These are phyloP conservation scores for Tiliacea citrago DNA, from an alignment of 2,888 invertebrate species.

Conservation along the genomic window DNA sequence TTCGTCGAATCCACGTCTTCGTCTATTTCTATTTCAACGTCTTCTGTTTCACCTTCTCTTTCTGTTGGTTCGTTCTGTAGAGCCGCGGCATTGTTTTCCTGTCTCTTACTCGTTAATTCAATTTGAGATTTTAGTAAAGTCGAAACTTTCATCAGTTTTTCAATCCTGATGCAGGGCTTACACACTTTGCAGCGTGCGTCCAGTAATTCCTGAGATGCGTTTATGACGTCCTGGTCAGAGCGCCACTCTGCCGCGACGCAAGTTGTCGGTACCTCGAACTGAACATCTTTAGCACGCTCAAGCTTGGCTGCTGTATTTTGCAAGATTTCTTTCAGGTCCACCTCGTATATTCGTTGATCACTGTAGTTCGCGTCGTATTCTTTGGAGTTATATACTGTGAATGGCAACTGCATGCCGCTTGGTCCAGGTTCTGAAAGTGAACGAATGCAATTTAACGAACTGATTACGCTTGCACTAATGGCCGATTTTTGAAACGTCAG, in stretches of 20 bases:
- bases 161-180: conserved; percentile 20
- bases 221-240: conserved; percentile 18
- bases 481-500: neutral
- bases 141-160: conserved; percentile 27
- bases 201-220: conserved; percentile 6
- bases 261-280: neutral
- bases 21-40: neutral
- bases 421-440: conserved; percentile 4
- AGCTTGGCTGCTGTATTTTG: neutral
- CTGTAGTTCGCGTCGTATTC: neutral
- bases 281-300: neutral
- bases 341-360: neutral
- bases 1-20: neutral
- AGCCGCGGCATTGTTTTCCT: neutral
- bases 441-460: neutral
- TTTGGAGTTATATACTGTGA: too few species aligned
- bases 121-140: conserved; percentile 13
- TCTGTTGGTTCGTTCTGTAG: neutral
- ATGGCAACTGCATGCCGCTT: too few species aligned
- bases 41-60: neutral
- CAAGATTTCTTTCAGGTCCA: neutral
- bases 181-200: conserved; percentile 41
- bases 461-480: neutral
- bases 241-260: conserved; percentile 14
- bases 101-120: neutral